These are phyloP conservation scores for Luehdorfia chinensis DNA, from an alignment of 1,140 invertebrate species.

Conservation along the genomic window DNA sequence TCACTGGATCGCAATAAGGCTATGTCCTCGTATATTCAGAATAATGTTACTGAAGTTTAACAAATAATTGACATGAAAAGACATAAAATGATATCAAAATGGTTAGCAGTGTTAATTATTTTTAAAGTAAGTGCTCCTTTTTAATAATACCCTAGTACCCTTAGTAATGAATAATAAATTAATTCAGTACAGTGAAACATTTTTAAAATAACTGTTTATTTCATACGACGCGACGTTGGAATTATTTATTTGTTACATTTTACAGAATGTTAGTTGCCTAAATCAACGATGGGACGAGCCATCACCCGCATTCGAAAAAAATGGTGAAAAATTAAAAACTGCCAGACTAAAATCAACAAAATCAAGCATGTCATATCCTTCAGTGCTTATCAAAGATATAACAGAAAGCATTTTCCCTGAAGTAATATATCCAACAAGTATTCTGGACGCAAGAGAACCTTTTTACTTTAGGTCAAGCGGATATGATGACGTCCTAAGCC, in stretches of 20 bases:
- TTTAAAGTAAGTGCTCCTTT: neutral
- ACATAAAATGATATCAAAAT: neutral
- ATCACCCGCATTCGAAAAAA: neutral
- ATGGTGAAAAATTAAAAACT: neutral
- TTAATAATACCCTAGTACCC: too few relatives aligned
- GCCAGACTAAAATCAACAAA: neutral
- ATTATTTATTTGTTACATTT: neutral
- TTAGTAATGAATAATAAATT: too few relatives aligned
- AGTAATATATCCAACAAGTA: conserved; percentile 47
- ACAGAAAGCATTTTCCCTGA: conserved; percentile 41
- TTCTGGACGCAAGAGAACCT: conserved; percentile 39
- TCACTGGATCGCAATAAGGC: neutral
- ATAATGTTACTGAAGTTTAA: neutral
- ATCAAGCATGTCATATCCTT: conserved; percentile 3
- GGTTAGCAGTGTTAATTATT: neutral
- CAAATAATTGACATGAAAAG: neutral
- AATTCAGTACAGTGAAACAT: too few relatives aligned
- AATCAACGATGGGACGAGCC: neutral
- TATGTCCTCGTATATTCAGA: neutral
- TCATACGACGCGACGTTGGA: too few relatives aligned
- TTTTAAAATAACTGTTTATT: too few relatives aligned
- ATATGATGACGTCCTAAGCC: conserved; percentile 27
- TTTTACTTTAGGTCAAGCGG: conserved; percentile 36
- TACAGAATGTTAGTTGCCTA: neutral
- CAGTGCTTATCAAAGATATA: neutral